Evolutionary conservation across 1,140 invertebrate genomes (phyloP).

Genomic region (Melitaea cinxia): DNA sequence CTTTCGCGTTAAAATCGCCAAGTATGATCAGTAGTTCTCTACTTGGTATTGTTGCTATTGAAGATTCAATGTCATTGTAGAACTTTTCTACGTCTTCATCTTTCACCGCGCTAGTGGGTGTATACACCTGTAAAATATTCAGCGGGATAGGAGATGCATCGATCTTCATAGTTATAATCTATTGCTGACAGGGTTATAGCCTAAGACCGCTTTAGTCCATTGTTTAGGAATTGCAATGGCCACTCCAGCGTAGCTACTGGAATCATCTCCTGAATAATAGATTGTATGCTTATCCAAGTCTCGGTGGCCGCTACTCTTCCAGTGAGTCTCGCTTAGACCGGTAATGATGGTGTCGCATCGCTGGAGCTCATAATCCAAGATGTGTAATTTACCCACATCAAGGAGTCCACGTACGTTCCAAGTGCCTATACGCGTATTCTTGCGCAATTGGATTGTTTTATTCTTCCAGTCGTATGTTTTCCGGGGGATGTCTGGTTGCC

Average conservation of each 20-base stretch:
- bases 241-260: conserved; percentile 27
- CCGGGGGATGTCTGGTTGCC: conserved; percentile 25
- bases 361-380: conserved; percentile 28
- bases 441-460: not conserved
- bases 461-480: conserved; percentile 29
- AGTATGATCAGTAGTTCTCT: too few relatives aligned
- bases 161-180: too few relatives aligned
- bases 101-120: too few relatives aligned
- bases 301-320: conserved; percentile 31
- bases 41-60: too few relatives aligned
- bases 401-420: conserved; percentile 35
- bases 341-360: conserved; percentile 27
- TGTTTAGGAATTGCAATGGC: conserved; percentile 29
- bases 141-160: too few relatives aligned
- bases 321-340: conserved; percentile 37
- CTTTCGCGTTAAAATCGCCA: too few relatives aligned
- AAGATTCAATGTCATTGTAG: too few relatives aligned
- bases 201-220: too few relatives aligned
- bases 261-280: conserved; percentile 27
- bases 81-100: too few relatives aligned
- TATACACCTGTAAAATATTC: too few relatives aligned
- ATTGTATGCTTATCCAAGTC: conserved; percentile 30
- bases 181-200: too few relatives aligned
- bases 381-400: conserved; percentile 24
- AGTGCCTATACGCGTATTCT: conserved; percentile 26